Base-by-base conservation (phyloP, 1,140 invertebrate genomes). In the Phocides pigmalion region DNA sequence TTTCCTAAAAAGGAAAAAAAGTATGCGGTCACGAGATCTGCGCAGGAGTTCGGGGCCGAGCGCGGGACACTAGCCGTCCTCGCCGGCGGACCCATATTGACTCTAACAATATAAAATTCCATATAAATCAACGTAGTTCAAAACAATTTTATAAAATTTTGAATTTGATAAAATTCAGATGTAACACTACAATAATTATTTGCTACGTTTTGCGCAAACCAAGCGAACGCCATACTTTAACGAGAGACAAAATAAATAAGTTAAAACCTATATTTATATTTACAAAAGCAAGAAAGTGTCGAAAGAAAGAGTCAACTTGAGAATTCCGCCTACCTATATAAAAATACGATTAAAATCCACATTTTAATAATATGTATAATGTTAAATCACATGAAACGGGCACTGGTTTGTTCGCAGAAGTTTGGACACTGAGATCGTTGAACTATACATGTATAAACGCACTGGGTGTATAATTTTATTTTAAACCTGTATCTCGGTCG, bases 261-360 rank as follows among this genome's bases (percentile, higher is more conserved):
- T 91, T 91, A 91, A 79, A 79, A 75, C 77, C 76, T 88, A 89
- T 67, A 79, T 59, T 82, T 81, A 88, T 90, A 90, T 90, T 89
- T 90, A 90, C 88, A 90, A 89, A 90, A 89, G 85, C 82, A 79
- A 84, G 78, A 84, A 84, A 76, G 76, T 79, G 79, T 80, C 78
- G 72, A 82, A 82, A 82, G 65, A 71, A 72, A 70, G 72, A 76
- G 61, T 76, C 74, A 73, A 59, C 63, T 71, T 79, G 81, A 87
- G 80, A 86, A 88, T 84, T 86, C 78, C 74, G 70, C 68, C 84
- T 90, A 90, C 72, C 82, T 88, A 90, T 84, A 80, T 85, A 83
- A 85, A 86, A 80, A 87, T 89, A 89, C 76, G 71, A 83, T 84
- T 80, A 85, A 85, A 84, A 71, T 84, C 74, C 81, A 82, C 77